A percentile compares a stretch with the other conserved stretches of the same genome.
Evolutionary conservation across 2,888 invertebrate genomes (phyloP).

Genomic region (Eupeodes latifasciatus): DNA sequence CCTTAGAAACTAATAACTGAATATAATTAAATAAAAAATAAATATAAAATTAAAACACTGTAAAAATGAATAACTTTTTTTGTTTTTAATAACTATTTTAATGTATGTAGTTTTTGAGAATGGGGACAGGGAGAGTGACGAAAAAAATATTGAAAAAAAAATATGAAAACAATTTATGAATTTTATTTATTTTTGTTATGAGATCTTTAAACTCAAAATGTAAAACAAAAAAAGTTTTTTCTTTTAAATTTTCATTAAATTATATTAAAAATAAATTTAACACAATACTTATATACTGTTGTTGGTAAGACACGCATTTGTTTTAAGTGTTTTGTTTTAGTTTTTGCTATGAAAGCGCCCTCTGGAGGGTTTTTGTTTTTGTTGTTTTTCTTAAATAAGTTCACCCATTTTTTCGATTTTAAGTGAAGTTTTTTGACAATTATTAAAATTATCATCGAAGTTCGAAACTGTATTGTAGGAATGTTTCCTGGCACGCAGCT

Average conservation of each 20-base stretch:
- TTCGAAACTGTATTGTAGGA: constrained; percentile 83
- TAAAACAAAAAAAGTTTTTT: constrained; percentile 29
- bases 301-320: constrained; percentile 73
- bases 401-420: constrained; percentile 67
- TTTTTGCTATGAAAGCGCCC: constrained; percentile 6
- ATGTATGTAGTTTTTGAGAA: neutral
- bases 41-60: constrained; percentile 35
- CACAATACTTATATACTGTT: constrained; percentile 55
- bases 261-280: constrained; percentile 42
- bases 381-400: constrained; percentile 37
- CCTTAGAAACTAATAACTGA: constrained; percentile 10
- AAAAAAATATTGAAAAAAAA: constrained; percentile 28
- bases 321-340: constrained; percentile 30
- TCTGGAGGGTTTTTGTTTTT: neutral
- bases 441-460: constrained; percentile 82
- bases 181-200: constrained; percentile 47
- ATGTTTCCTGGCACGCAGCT: constrained; percentile 81
- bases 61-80: constrained; percentile 34
- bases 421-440: constrained; percentile 63
- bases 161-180: constrained; percentile 7
- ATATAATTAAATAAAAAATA: constrained; percentile 28
- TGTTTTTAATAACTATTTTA: neutral
- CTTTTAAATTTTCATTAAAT: constrained; percentile 6
- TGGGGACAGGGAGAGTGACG: constrained; percentile 6
- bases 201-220: constrained; percentile 66